Base-by-base conservation (phyloP, 2,113 vertebrate genomes). In the Rattus norvegicus region DNA sequence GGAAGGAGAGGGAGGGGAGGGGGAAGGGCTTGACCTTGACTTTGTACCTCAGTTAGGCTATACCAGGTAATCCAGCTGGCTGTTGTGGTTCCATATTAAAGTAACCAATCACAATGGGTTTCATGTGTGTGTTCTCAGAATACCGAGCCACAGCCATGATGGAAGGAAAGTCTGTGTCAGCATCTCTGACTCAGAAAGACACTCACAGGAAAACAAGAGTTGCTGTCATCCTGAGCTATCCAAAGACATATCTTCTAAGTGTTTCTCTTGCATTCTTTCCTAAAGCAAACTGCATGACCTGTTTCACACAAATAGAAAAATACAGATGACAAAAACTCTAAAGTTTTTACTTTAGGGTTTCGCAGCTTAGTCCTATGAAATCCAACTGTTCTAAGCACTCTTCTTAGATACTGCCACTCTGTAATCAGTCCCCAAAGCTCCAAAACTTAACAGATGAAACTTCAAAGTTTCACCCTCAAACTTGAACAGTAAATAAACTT, bases 401-500 rank as follows among this genome's bases (percentile, higher is more conserved):
- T n/a, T 49, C 61, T 39, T 77, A 61, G 24, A 72, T 73, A 81
- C 7, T 86, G 16, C 86, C 33, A 3, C 80, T 67, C n/a, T 67
- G 7, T 47, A 43, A 86, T 16, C 8, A 13, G 2, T 91, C 20
- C 83, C 28, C 67, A 61, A 95, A 83, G 39, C 69, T 73, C 14
- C 81, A 39, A 67, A 86, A 95, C 94, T 86, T 91, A 97, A 89
- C 47, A 90, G 59, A 87, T 65, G 79, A 54, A 54, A 11, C 47
- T 47, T 76, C 65, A 67, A 33, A 84, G 43, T 54, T 89, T 90
- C 59, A 95, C 59, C 49, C 79, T 90, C 24, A 63, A 93, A 92
- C 17, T n/a, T 93, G 73, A 93, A 96, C 96, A 93, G 28, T 49
- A 79, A 92, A 54, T 92, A 69, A 24, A 20, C 88, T 87, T 96